Percentiles rank a stretch among this genome's conserved stretches.
These are phyloP conservation scores for Selenia dentaria DNA, from an alignment of 2,888 invertebrate species.

Conservation along the genomic window DNA sequence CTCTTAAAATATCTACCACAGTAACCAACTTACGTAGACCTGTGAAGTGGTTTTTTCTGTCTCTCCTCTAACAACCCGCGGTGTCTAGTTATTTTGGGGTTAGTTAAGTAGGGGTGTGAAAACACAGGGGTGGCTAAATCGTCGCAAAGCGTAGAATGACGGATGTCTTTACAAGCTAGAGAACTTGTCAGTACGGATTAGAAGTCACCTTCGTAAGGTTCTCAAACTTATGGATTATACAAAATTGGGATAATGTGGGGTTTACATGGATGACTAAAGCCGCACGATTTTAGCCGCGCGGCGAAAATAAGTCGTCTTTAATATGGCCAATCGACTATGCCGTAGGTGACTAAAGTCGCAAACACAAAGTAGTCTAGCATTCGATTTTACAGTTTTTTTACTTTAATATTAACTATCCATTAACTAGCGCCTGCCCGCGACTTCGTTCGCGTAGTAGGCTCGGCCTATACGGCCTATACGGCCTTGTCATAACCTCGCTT, in stretches of 20 bases:
- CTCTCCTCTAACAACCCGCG: not conserved
- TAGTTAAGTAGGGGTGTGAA: constrained; percentile 52
- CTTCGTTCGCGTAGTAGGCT: no score
- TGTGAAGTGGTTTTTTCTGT: constrained; percentile 3
- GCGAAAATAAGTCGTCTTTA: no score
- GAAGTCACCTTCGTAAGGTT: constrained; percentile 31
- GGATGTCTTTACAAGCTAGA: constrained; percentile 79
- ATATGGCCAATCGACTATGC: no score
- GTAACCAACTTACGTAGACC: constrained; percentile 35
- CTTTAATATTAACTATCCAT: no score
- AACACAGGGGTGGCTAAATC: constrained; percentile 63
- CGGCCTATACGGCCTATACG: no score
- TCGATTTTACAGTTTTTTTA: no score
- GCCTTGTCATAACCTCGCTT: no score
- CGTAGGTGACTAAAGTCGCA: no score
- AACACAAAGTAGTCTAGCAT: no score
- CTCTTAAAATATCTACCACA: constrained; percentile 38
- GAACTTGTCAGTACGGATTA: constrained; percentile 66
- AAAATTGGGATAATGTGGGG: no score
- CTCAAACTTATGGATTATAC: constrained; percentile 55
- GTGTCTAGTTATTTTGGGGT: constrained; percentile 44
- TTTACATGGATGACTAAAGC: constrained; percentile 47
- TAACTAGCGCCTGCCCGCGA: no score
- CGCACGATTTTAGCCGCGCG: constrained; percentile 41
- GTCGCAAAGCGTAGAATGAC: constrained; percentile 70